Evolutionary conservation across 1,140 invertebrate genomes (phyloP), one percentile per base, ranked within the genome.

Genomic region (Trachymyrmex cornetzi): DNA sequence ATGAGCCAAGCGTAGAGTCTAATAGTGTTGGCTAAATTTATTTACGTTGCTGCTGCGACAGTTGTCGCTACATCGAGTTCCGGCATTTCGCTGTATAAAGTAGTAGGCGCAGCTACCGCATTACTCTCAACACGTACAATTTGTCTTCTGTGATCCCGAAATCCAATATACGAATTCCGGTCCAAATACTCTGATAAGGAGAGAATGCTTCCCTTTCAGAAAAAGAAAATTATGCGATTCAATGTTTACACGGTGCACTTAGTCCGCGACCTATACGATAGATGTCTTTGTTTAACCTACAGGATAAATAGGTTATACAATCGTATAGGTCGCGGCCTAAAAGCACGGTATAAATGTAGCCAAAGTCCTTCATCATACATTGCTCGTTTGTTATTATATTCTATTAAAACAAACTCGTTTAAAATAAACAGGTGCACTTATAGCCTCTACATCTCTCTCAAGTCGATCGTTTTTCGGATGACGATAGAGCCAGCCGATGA

Each of bases 11-110:
- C 67, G 22, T 30, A 11, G 7, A 55, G 48, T 16, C 48, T 12
- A 22, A 34, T 63, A 53, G 24, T 84, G 59, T 87, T 55, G 19
- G 59, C 66, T 90, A 84, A 84, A 90, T 90, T 90, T 89, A 90
- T 89, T 90, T 87, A 84, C 67, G 75, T 59, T 16, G n/a, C 82
- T 50, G n/a, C 82, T n/a, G 44, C 77, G 80, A 87, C 71, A 66
- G 27, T 77, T 50, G 55, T 34, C 53, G 59, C 72, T 90, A 90
- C 85, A 89, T 77, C 59, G 22, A 85, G 4, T 90, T 87, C 55
- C 64, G 74, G 88, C 72, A 22, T 48, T 72, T 66, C 72, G 71
- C 64, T 84, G 89, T 38, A 85, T 77, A 77, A 77, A 85, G 82
- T 64, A 38, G 87, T 64, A 38, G 87, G 69, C 66, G 11, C 75